A percentile compares a stretch with the other conserved stretches of the same genome.
phyloP scores from a whole-genome alignment of 2,797 vertebrate genomes.

The Gila robusta region DNA sequence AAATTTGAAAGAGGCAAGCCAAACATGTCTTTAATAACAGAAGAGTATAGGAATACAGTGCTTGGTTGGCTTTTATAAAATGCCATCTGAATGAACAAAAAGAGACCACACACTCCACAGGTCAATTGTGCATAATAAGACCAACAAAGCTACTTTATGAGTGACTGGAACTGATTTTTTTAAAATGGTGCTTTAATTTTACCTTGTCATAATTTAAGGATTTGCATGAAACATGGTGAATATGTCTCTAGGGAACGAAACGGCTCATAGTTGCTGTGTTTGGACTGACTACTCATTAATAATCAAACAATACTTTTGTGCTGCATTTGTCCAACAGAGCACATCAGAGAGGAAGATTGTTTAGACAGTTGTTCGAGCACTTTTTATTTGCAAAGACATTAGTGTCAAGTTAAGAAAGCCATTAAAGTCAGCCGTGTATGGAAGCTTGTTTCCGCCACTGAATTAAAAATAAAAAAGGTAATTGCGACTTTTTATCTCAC shows the following conservation, averaged over 20 bases:
- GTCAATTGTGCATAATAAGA: neutral
- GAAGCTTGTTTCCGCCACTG: neutral
- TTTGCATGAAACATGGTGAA: neutral
- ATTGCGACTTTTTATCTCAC: too few relatives aligned
- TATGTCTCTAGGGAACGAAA: neutral
- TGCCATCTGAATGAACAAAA: neutral
- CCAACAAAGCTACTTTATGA: slow-evolving; percentile 35
- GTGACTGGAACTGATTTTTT: slow-evolving; percentile 8
- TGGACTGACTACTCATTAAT: slow-evolving; percentile 29
- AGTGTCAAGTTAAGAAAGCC: slow-evolving; percentile 14
- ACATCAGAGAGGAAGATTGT: slow-evolving; percentile 21
- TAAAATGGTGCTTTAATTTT: neutral
- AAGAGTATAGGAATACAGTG: neutral
- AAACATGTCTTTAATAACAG: slow-evolving; percentile 34
- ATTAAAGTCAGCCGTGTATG: neutral
- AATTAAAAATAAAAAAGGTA: neutral
- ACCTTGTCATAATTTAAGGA: neutral
- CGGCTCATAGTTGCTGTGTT: slow-evolving; percentile 2
- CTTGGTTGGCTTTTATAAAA: neutral
- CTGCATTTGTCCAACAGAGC: slow-evolving; percentile 24
- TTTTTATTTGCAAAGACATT: slow-evolving; percentile 35
- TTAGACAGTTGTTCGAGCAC: slow-evolving; percentile 9
- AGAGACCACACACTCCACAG: neutral
- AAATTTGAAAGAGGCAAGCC: slow-evolving; percentile 20
- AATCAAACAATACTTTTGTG: slow-evolving; percentile 16